These are phyloP conservation scores for Chrysolina oricalcia DNA, from an alignment of 2,888 invertebrate genomes.

Conservation along the genomic window DNA sequence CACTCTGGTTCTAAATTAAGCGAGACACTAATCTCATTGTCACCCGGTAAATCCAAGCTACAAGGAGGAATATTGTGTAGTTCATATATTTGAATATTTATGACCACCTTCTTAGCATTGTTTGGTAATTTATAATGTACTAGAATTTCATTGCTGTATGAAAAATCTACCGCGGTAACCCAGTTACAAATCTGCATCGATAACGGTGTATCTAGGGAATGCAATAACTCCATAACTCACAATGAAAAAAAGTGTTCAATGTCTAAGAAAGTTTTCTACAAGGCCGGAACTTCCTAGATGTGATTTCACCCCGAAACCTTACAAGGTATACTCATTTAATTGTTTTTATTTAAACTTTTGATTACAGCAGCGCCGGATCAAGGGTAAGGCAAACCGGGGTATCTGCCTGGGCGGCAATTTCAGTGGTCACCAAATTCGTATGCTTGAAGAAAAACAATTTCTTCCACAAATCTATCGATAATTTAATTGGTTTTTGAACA, in stretches of 20 bases:
- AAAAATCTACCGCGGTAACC: background rate
- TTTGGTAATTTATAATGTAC: constrained; percentile 20
- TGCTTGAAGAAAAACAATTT: too few relatives aligned
- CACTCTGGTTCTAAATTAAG: too few relatives aligned
- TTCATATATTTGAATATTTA: background rate
- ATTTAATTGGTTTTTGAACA: too few relatives aligned
- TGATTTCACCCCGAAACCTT: constrained; percentile 66
- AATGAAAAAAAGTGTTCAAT: constrained; percentile 37
- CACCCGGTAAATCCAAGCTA: too few relatives aligned
- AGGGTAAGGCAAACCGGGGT: too few relatives aligned
- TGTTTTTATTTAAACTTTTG: background rate
- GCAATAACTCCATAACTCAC: background rate
- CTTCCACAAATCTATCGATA: too few relatives aligned
- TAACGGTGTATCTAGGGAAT: background rate
- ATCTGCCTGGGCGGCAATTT: too few relatives aligned
- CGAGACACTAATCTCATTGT: too few relatives aligned
- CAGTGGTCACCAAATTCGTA: too few relatives aligned
- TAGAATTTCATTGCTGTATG: background rate
- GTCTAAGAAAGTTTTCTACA: constrained; percentile 42
- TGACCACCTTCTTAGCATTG: background rate
- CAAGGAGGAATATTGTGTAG: background rate
- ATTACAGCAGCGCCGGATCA: too few relatives aligned
- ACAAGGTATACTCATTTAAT: constrained; percentile 61
- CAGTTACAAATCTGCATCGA: background rate
- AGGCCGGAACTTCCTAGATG: constrained; percentile 57